Conservation (phyloP, 1,140 invertebrate species). For the Yoshiicerus persimilis region DNA sequence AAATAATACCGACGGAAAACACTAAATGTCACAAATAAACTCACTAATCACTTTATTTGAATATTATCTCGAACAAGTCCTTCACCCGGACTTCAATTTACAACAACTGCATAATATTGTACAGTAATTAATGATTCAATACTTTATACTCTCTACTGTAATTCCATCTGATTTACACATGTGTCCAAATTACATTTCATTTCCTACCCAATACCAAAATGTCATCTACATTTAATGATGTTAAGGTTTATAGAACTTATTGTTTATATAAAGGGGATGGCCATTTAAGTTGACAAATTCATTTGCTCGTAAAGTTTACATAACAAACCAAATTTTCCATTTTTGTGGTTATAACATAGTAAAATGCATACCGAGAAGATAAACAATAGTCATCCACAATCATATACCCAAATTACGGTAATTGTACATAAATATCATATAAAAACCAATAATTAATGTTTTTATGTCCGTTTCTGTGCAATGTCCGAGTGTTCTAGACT, state of each 20-base stretch:
- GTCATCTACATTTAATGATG: background rate
- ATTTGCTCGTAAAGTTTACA: too few relatives aligned
- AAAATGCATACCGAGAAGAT: too few relatives aligned
- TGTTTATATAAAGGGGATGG: background rate
- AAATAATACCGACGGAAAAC: background rate
- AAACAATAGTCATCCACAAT: too few relatives aligned
- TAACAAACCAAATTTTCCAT: too few relatives aligned
- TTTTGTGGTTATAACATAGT: too few relatives aligned
- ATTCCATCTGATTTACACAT: background rate
- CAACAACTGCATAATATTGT: background rate
- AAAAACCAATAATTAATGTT: too few relatives aligned
- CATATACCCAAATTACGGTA: too few relatives aligned
- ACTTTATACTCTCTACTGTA: background rate
- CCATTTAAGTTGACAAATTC: background rate
- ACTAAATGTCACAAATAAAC: background rate
- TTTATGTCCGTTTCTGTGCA: too few relatives aligned
- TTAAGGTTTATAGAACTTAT: too few relatives aligned
- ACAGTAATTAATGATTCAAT: background rate
- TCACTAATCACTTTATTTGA: background rate
- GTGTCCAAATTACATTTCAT: background rate
- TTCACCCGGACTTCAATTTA: background rate
- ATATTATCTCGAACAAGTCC: constrained; percentile 10
- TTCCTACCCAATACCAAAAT: background rate
- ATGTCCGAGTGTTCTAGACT: too few relatives aligned
- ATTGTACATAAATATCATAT: too few relatives aligned